Conservation (phyloP, 2,888 invertebrate genomes). For the Apocheima hispidaria region DNA sequence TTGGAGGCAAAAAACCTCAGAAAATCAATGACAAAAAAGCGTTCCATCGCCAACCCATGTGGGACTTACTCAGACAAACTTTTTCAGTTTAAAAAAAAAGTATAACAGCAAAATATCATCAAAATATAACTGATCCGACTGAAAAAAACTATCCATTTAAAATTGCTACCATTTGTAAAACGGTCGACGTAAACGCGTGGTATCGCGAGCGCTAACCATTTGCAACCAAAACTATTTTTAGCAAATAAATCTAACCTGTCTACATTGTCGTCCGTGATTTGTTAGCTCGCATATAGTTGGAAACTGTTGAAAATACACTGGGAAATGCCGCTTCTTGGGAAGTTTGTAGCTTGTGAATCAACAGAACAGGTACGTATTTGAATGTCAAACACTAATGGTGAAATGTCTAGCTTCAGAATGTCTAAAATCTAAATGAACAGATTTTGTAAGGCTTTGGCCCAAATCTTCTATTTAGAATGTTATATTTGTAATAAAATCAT, state of each 20-base stretch:
- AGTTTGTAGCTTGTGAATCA: neutral
- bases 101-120: neutral
- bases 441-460: too few relatives aligned
- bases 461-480: too few relatives aligned
- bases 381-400: neutral
- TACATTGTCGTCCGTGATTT: slow-evolving; percentile 34
- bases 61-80: too few relatives aligned
- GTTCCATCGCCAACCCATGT: too few relatives aligned
- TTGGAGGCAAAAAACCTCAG: too few relatives aligned
- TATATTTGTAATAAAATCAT: too few relatives aligned
- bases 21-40: too few relatives aligned
- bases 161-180: slow-evolving; percentile 6
- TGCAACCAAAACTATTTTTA: slow-evolving; percentile 26
- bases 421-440: too few relatives aligned
- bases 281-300: slow-evolving; percentile 15
- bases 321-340: slow-evolving; percentile 2
- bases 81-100: neutral
- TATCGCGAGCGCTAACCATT: slow-evolving; percentile 4
- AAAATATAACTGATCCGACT: neutral
- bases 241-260: slow-evolving; percentile 33
- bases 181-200: neutral
- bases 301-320: slow-evolving; percentile 17
- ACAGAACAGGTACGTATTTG: too few relatives aligned
- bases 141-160: slow-evolving; percentile 6
- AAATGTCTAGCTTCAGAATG: too few relatives aligned